Percentiles rank a stretch among this genome's conserved stretches.
Evolutionary conservation across 1,140 invertebrate genomes (phyloP).

Genomic region (Mylabris phalerata): DNA sequence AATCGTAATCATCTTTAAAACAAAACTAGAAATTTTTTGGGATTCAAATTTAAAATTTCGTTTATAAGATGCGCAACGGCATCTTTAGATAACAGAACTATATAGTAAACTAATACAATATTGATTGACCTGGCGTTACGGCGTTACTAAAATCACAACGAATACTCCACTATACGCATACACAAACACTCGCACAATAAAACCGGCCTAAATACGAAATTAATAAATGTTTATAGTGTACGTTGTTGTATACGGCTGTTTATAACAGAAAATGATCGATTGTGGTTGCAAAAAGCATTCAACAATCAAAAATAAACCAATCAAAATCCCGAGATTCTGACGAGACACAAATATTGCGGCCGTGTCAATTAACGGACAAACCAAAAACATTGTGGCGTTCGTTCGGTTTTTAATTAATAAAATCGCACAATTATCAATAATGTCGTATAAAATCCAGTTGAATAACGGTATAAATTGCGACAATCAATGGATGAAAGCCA

Average conservation of each 20-base stretch:
- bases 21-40: too few species aligned
- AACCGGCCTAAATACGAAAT: conserved; percentile 26
- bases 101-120: background rate
- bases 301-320: conserved; percentile 2
- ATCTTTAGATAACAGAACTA: too few species aligned
- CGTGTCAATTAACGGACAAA: too few species aligned
- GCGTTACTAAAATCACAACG: background rate
- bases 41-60: too few species aligned
- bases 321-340: background rate
- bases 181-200: conserved; percentile 24
- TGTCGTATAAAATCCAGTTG: conserved; percentile 36
- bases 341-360: conserved; percentile 6
- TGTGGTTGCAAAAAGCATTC: conserved; percentile 1
- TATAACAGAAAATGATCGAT: conserved; percentile 19
- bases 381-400: too few species aligned
- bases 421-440: conserved; percentile 17
- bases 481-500: conserved; percentile 31
- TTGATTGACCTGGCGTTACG: conserved; percentile 10
- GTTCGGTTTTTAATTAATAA: conserved; percentile 1
- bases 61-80: too few species aligned
- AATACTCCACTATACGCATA: too few species aligned
- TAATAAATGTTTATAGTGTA: background rate
- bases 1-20: too few species aligned
- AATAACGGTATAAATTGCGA: conserved; percentile 37
- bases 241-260: conserved; percentile 4